A percentile compares a stretch with the other conserved stretches of the same genome.
Evolutionary conservation across 2,797 vertebrate genomes (phyloP).

Genomic region (Monodelphis domestica): DNA sequence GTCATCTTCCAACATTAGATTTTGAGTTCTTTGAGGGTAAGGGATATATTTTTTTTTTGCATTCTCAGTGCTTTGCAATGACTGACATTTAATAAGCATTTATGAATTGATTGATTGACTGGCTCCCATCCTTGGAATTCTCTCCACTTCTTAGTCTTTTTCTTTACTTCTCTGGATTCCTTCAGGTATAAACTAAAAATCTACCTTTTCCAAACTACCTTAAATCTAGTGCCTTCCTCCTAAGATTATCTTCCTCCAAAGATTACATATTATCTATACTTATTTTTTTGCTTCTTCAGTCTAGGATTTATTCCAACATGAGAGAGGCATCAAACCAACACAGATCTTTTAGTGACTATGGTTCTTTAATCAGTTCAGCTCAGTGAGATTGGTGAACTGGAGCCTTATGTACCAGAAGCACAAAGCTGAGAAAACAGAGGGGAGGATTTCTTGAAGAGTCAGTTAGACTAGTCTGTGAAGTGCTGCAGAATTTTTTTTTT

Average conservation of each 20-base stretch:
- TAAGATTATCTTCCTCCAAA: background rate
- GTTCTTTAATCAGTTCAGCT: background rate
- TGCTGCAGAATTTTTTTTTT: too few relatives aligned
- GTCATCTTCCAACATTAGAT: too few relatives aligned
- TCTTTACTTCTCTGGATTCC: background rate
- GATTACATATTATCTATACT: background rate
- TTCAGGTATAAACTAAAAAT: background rate
- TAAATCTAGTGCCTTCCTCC: background rate
- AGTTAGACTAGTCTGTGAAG: background rate
- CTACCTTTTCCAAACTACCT: background rate
- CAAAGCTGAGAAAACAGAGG: background rate
- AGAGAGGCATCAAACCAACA: background rate
- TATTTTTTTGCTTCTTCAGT: background rate
- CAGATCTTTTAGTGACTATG: background rate
- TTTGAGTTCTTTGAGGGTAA: too few relatives aligned
- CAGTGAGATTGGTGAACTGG: background rate
- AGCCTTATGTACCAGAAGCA: background rate
- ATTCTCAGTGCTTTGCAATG: too few relatives aligned
- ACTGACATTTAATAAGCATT: too few relatives aligned
- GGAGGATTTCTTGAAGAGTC: background rate
- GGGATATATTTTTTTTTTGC: too few relatives aligned
- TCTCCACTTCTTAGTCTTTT: background rate
- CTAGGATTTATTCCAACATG: background rate
- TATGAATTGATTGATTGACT: too few relatives aligned
- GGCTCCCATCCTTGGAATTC: background rate